These are phyloP conservation scores for Polymixis flavicincta DNA, from an alignment of 2,888 invertebrate genomes.

Conservation along the genomic window DNA sequence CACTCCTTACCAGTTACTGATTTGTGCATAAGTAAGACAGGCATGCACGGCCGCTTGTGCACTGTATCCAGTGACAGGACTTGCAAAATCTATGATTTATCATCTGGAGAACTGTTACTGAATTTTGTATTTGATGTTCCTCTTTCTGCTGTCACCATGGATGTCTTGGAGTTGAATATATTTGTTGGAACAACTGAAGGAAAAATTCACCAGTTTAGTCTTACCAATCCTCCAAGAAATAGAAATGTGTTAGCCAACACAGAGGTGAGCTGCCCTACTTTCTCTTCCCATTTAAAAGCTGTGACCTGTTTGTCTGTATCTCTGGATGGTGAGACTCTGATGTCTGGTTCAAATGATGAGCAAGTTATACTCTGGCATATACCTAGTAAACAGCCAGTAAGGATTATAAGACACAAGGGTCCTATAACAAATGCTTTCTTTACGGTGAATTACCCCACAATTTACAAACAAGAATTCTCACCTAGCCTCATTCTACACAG, in stretches of 20 bases:
- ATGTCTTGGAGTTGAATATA: conserved; percentile 92
- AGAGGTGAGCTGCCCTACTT: conserved; percentile 88
- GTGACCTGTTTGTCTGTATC: conserved; percentile 94
- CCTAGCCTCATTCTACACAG: conserved; percentile 90
- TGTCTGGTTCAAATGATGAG: conserved; percentile 95
- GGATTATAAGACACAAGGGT: conserved; percentile 94
- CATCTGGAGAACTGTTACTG: conserved; percentile 92
- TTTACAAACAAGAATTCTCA: conserved; percentile 91
- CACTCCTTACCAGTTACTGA: conserved; percentile 96
- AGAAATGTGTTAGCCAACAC: conserved; percentile 92
- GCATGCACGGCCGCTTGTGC: conserved; percentile 92
- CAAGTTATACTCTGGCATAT: conserved; percentile 96
- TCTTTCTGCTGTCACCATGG: conserved; percentile 93
- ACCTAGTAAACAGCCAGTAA: conserved; percentile 93
- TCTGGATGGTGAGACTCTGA: conserved; percentile 92
- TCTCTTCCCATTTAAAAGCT: conserved; percentile 92
- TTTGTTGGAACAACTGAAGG: conserved; percentile 95
- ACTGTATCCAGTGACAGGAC: conserved; percentile 96
- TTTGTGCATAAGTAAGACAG: conserved; percentile 93
- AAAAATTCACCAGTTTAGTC: conserved; percentile 92
- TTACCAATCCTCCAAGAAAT: conserved; percentile 92
- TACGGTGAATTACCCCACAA: conserved; percentile 90
- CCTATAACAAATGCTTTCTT: conserved; percentile 93
- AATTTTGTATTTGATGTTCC: conserved; percentile 94
- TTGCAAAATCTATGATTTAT: conserved; percentile 95